Evolutionary conservation across 2,113 vertebrate genomes (phyloP), one percentile per base, ranked within the genome.

Genomic region (Crotalus viridis): DNA sequence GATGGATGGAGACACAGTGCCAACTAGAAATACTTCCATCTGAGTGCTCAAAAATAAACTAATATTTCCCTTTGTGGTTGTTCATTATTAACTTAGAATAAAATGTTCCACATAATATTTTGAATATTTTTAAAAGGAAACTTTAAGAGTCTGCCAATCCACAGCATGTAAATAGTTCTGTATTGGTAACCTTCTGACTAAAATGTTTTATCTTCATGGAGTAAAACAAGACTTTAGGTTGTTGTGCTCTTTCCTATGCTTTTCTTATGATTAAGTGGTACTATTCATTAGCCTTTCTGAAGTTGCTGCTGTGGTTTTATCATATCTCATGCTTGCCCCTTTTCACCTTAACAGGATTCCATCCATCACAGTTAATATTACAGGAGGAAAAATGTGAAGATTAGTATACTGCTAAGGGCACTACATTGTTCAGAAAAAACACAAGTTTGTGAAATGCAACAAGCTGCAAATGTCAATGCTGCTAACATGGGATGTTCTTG

Each of bases 21-120:
- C 93, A 95, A 54, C 93, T 95, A 95, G 91, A 94, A 86, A 69
- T 51, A 89, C 94, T 95, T 95, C 93, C 94, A 96, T 94, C 52
- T 93, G 94, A 96, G 93, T 95, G 92, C 92, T 94, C 93, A 52
- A 74, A 89, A 93, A 85, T 90, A 90, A 92, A 91, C 51, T 0
- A 74, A 13, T 2, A 17, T 94, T 87, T 91, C 48, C 33, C 85
- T 95, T 91, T 92, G 91, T 90, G 95, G 93, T 85, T 96, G 90
- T 28, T 95, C 88, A 92, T 89, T 52, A 93, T 94, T 90, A 94
- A 96, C 92, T 90, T 94, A 91, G 59, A 93, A 91, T 13, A 51
- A 94, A 93, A 85, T 0, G 2, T 8, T 94, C 43, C 59, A 85
- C 52, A 87, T 28, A 90, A 54, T 59, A 74, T 90, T 90, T 92